These are phyloP conservation scores for Austrofundulus limnaeus DNA, from an alignment of 2,113 vertebrate genomes.

Conservation along the genomic window DNA sequence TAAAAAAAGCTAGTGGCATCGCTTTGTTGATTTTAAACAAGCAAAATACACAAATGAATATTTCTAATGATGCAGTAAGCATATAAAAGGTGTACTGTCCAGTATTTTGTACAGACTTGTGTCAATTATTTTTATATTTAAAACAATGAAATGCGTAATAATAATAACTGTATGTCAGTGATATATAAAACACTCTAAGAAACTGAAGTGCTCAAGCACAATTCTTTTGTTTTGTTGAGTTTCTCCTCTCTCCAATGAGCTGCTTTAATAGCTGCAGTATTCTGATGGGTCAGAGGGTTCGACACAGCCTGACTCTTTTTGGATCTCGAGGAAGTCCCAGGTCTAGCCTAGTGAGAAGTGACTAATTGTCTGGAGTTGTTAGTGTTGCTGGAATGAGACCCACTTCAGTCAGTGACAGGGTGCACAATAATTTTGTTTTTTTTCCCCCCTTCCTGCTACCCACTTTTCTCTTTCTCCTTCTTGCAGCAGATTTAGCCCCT, in stretches of 20 bases:
- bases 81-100: too few species aligned
- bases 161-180: conserved; percentile 15
- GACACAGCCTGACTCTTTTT: conserved; percentile 39
- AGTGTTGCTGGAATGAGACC: conserved; percentile 66
- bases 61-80: too few species aligned
- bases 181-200: too few species aligned
- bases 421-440: conserved; percentile 66
- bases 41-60: not conserved
- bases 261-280: conserved; percentile 36
- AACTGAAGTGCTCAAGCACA: too few species aligned
- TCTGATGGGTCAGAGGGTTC: conserved; percentile 35
- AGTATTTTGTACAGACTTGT: conserved; percentile 2
- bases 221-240: conserved; percentile 2
- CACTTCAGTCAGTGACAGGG: conserved; percentile 66
- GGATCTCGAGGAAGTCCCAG: conserved; percentile 59
- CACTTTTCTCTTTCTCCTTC: conserved; percentile 39
- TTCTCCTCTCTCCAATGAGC: conserved; percentile 29
- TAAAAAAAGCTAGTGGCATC: conserved; percentile 3
- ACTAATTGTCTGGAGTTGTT: conserved; percentile 75
- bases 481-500: conserved; percentile 72
- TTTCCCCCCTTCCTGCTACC: conserved; percentile 28
- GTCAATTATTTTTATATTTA: conserved; percentile 15
- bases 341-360: conserved; percentile 69
- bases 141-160: not conserved
- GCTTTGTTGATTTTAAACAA: conserved; percentile 20